phyloP scores from a whole-genome alignment of 2,888 invertebrate genomes.

The Hipparchia sbordonii region DNA sequence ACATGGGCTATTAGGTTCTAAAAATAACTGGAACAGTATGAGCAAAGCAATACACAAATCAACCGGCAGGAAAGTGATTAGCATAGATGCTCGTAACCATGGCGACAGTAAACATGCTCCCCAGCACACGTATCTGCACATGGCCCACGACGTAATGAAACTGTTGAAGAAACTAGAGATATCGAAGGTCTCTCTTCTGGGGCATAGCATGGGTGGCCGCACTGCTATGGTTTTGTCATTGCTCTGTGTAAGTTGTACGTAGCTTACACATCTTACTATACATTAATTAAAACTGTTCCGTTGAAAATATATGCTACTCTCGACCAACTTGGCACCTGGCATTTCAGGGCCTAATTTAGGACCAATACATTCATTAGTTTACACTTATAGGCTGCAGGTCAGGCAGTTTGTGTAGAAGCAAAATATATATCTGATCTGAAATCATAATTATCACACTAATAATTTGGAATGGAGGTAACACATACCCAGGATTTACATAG shows the following conservation, averaged over 20 bases:
- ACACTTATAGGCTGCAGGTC: too few species aligned
- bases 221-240: slow-evolving; percentile 93
- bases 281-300: neutral
- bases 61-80: slow-evolving; percentile 88
- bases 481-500: too few species aligned
- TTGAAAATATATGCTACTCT: too few species aligned
- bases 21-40: slow-evolving; percentile 95
- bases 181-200: slow-evolving; percentile 87
- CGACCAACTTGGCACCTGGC: too few species aligned
- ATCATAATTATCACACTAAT: too few species aligned
- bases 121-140: slow-evolving; percentile 88
- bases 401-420: too few species aligned
- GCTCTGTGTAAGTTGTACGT: slow-evolving; percentile 79
- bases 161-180: slow-evolving; percentile 86
- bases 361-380: too few species aligned
- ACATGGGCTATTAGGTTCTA: slow-evolving; percentile 96
- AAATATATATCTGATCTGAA: too few species aligned
- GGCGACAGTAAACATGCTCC: slow-evolving; percentile 94
- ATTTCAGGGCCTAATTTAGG: too few species aligned
- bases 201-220: slow-evolving; percentile 98
- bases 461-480: too few species aligned
- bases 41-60: slow-evolving; percentile 88
- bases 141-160: slow-evolving; percentile 85
- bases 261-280: slow-evolving; percentile 31
- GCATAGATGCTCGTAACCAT: slow-evolving; percentile 96